Percentiles rank a stretch among this genome's conserved stretches.
Conservation (phyloP, 1,140 invertebrate genomes). For the Steinernema feltiae region DNA sequence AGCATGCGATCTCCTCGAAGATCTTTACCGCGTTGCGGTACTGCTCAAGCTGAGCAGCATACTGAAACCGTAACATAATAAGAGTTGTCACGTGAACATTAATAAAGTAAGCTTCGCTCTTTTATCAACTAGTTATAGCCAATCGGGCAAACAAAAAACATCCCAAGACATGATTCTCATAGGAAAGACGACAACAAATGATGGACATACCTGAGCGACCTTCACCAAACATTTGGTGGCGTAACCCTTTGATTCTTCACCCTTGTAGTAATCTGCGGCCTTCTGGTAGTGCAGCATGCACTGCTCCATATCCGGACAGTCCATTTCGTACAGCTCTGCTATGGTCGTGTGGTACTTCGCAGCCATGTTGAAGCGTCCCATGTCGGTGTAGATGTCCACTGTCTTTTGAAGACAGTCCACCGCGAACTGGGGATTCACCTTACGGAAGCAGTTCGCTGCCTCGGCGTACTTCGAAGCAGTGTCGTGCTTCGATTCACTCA, state of each 20-base stretch:
- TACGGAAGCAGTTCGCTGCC: constrained; percentile 94
- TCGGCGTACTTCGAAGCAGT: constrained; percentile 91
- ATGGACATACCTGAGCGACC: constrained; percentile 71
- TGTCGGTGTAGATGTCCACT: constrained; percentile 96
- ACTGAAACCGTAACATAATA: no score
- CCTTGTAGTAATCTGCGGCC: constrained; percentile 82
- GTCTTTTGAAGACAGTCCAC: constrained; percentile 83
- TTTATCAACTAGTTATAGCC: not conserved
- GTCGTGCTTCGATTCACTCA: constrained; percentile 82
- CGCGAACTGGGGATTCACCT: constrained; percentile 86
- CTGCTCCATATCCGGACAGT: constrained; percentile 79
- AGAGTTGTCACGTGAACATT: constrained; percentile 4
- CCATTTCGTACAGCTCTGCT: constrained; percentile 92
- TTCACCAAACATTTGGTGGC: constrained; percentile 96
- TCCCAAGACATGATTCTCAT: constrained; percentile 4
- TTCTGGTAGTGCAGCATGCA: constrained; percentile 90
- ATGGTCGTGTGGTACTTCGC: constrained; percentile 96
- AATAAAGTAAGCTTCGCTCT: not conserved
- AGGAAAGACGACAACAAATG: constrained; percentile 5
- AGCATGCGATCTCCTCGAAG: constrained; percentile 88
- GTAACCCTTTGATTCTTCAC: constrained; percentile 67
- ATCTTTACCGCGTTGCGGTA: constrained; percentile 95
- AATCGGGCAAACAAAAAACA: not conserved
- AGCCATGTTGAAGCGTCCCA: constrained; percentile 95
- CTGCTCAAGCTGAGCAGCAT: constrained; percentile 88